Evolutionary conservation across 2,888 invertebrate species (phyloP).

Genomic region (Frankliniella fusca): DNA sequence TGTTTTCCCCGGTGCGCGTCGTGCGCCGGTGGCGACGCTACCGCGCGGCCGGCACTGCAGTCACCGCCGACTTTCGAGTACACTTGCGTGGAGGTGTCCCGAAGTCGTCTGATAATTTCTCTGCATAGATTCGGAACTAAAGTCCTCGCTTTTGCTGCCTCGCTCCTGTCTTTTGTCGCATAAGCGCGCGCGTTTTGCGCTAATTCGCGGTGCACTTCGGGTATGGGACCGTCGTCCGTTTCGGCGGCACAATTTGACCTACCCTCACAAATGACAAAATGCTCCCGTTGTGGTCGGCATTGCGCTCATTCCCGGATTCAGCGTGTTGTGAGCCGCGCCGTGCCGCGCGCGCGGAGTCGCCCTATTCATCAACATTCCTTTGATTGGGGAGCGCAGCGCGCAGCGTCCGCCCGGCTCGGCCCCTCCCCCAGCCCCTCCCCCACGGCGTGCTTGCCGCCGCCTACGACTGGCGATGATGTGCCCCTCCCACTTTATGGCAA

Average conservation of each 20-base stretch:
- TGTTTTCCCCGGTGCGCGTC: neutral
- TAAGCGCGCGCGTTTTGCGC: neutral
- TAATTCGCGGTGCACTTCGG: neutral
- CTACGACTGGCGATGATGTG: neutral
- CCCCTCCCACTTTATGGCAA: constrained; percentile 12
- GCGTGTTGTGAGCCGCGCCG: neutral
- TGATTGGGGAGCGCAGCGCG: neutral
- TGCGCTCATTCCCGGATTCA: neutral
- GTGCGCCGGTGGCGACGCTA: neutral
- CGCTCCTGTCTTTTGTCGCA: neutral
- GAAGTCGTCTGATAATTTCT: no score
- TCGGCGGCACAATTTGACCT: neutral
- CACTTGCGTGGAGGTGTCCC: no score
- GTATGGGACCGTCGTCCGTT: neutral
- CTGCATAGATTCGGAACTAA: no score
- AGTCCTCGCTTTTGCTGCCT: neutral
- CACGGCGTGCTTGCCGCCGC: neutral
- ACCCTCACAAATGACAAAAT: neutral
- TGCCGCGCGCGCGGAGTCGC: neutral
- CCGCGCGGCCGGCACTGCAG: neutral
- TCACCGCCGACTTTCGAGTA: no score
- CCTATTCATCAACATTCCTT: constrained; percentile 1
- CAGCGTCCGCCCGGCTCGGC: neutral
- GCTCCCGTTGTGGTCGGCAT: neutral
- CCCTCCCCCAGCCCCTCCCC: neutral